phyloP scores from a whole-genome alignment of 2,888 invertebrate genomes.

The Phalera bucephala region DNA sequence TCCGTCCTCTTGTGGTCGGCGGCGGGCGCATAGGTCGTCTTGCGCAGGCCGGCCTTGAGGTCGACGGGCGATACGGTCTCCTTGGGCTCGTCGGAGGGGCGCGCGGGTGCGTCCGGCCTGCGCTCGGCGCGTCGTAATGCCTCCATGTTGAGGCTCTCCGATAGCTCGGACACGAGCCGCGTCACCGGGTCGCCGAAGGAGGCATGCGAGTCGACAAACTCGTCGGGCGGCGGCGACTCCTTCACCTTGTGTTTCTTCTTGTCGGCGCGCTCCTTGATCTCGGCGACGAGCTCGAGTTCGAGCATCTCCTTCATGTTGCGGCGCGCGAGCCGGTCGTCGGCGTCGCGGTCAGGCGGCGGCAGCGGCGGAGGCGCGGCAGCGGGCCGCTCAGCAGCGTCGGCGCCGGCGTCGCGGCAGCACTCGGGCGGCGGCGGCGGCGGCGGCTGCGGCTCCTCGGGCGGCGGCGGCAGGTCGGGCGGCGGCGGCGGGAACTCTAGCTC shows the following conservation, averaged over 20 bases:
- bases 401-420: constrained; percentile 85
- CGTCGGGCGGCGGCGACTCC: constrained; percentile 74
- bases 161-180: constrained; percentile 91
- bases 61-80: constrained; percentile 67
- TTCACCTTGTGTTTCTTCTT: constrained; percentile 82
- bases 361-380: constrained; percentile 76
- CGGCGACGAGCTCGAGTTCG: constrained; percentile 90
- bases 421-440: constrained; percentile 78
- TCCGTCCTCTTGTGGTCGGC: constrained; percentile 45
- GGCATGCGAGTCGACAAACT: constrained; percentile 41
- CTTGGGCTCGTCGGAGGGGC: constrained; percentile 42
- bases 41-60: constrained; percentile 77
- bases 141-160: constrained; percentile 91
- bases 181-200: constrained; percentile 88
- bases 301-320: constrained; percentile 91
- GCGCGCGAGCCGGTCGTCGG: constrained; percentile 52
- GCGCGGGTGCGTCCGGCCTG: constrained; percentile 41
- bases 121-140: constrained; percentile 50
- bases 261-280: constrained; percentile 91
- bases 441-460: constrained; percentile 85
- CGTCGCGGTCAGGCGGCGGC: constrained; percentile 70
- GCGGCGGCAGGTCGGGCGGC: constrained; percentile 90
- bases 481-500: constrained; percentile 95
- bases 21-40: constrained; percentile 54
- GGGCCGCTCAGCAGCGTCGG: constrained; percentile 46